These are phyloP conservation scores for Euphonia xanthogaster DNA, from an alignment of 2,797 vertebrate species.

Conservation along the genomic window DNA sequence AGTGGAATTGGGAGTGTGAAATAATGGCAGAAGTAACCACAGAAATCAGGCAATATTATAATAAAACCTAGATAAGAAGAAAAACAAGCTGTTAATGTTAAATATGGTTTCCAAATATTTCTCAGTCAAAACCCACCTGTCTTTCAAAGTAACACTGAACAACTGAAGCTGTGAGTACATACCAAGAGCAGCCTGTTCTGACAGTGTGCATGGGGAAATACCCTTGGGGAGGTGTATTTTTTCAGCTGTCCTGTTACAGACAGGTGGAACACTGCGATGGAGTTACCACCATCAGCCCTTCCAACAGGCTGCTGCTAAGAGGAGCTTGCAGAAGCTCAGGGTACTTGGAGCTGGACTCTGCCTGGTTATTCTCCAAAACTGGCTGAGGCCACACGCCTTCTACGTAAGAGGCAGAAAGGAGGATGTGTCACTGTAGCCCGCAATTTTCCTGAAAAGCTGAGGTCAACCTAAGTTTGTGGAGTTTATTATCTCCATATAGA, in stretches of 20 bases:
- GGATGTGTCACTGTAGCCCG: neutral
- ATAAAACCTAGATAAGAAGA: neutral
- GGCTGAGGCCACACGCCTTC: neutral
- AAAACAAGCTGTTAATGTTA: neutral
- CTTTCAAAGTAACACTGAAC: neutral
- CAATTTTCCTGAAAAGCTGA: neutral
- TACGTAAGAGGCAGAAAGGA: neutral
- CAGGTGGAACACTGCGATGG: neutral
- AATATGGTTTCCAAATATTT: neutral
- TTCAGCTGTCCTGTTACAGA: neutral
- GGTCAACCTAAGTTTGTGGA: fast-evolving
- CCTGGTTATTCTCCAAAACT: neutral
- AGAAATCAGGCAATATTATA: slow-evolving; percentile 9
- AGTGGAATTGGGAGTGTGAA: slow-evolving; percentile 20
- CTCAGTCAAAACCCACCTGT: neutral
- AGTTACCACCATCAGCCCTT: neutral
- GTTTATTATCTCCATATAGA: neutral
- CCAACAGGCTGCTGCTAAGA: neutral
- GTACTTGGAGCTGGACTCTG: neutral
- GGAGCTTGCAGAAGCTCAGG: neutral
- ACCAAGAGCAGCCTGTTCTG: neutral
- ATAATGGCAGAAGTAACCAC: slow-evolving; percentile 33
- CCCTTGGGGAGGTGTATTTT: neutral
- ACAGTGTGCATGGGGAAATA: fast-evolving
- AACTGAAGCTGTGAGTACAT: neutral